phyloP scores from a whole-genome alignment of 2,113 vertebrate genomes.

The Ctenomys sociabilis region DNA sequence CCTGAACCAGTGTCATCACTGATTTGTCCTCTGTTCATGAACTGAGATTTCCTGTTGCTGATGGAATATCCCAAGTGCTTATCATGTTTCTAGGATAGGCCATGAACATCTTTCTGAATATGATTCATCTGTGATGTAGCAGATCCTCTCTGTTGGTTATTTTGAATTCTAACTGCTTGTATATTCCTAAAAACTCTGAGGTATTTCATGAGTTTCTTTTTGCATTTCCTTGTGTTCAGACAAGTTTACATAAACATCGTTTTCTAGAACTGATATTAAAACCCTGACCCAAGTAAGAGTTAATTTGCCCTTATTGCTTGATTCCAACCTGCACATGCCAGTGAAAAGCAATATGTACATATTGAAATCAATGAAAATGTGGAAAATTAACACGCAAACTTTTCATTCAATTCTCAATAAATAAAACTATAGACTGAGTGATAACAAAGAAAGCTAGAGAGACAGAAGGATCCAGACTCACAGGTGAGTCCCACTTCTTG shows the following conservation, averaged over 20 bases:
- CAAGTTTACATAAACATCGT: neutral
- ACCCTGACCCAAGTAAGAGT: neutral
- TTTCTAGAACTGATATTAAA: neutral
- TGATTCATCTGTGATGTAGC: neutral
- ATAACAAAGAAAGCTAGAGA: neutral
- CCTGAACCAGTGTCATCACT: too few relatives aligned
- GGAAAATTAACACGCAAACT: neutral
- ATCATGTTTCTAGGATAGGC: neutral
- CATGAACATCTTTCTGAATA: neutral
- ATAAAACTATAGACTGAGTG: neutral
- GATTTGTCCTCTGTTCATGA: too few relatives aligned
- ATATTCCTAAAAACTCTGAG: neutral
- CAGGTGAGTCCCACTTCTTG: neutral
- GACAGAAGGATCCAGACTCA: neutral
- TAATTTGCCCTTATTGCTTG: too few relatives aligned
- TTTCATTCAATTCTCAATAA: neutral
- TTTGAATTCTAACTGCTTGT: neutral
- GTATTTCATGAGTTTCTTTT: too few relatives aligned
- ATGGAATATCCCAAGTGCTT: neutral
- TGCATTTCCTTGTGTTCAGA: too few relatives aligned
- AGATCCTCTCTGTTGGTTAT: neutral
- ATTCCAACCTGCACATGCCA: rapidly evolving
- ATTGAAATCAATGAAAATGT: neutral
- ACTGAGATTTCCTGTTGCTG: too few relatives aligned
- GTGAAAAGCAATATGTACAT: neutral